Conservation (phyloP, 2,113 vertebrate species). For the Hippocampus zosterae region DNA sequence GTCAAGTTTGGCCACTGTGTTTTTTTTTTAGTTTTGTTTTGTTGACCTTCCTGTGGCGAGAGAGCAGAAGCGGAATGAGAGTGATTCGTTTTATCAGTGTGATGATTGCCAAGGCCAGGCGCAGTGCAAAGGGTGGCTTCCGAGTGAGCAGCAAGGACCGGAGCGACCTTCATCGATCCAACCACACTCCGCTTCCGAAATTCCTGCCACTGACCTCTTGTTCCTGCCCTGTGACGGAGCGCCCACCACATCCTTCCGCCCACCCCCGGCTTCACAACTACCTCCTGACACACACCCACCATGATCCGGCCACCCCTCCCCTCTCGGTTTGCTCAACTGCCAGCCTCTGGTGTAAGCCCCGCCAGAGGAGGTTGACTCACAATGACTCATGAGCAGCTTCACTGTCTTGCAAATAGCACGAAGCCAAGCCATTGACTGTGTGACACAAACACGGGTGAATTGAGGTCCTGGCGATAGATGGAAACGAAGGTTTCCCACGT, state of each 20-base stretch:
- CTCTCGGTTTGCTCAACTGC: slow-evolving; percentile 11
- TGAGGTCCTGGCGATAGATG: not conserved
- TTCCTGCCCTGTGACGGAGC: slow-evolving; percentile 6
- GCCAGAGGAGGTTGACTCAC: slow-evolving; percentile 70
- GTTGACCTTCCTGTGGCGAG: not conserved
- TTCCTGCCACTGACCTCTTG: slow-evolving; percentile 2
- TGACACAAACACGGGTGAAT: slow-evolving; percentile 1
- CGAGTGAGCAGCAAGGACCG: not conserved
- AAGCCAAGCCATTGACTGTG: not conserved
- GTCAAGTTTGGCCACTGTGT: not conserved
- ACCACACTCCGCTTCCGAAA: not conserved
- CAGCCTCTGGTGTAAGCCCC: slow-evolving; percentile 58
- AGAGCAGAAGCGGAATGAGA: not conserved
- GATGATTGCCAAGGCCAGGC: not conserved
- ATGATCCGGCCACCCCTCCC: not conserved
- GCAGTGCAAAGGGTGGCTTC: not conserved
- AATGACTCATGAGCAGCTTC: slow-evolving; percentile 56
- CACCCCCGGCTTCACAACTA: slow-evolving; percentile 9
- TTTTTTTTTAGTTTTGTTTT: not conserved
- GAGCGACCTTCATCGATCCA: not conserved
- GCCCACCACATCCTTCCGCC: slow-evolving; percentile 53
- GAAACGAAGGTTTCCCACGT: not conserved
- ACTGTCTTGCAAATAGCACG: slow-evolving; percentile 25
- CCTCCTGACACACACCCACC: slow-evolving; percentile 10
- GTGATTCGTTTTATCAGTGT: not conserved